phyloP scores from a whole-genome alignment of 2,797 vertebrate species.

The Mycteria americana region DNA sequence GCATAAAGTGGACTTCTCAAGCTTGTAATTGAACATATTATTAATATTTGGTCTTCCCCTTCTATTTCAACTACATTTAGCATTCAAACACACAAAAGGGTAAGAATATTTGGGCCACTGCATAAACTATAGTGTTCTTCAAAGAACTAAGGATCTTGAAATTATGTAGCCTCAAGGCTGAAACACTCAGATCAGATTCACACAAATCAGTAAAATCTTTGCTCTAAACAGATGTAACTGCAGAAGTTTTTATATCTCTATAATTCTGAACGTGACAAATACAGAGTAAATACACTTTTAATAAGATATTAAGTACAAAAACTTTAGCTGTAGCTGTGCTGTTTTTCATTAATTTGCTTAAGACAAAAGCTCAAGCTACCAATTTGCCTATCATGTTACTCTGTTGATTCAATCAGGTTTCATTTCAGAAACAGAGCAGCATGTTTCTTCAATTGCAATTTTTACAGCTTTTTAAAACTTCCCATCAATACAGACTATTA shows the following conservation, averaged over 20 bases:
- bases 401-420: not conserved
- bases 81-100: not conserved
- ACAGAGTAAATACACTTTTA: not conserved
- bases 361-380: not conserved
- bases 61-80: not conserved
- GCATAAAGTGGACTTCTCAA: not conserved
- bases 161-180: not conserved
- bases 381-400: not conserved
- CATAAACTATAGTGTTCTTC: not conserved
- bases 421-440: not conserved
- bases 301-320: not conserved
- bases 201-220: not conserved
- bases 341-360: not conserved
- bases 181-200: not conserved
- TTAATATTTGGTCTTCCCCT: not conserved
- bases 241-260: not conserved
- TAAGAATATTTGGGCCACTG: not conserved
- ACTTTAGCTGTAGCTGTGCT: not conserved
- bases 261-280: not conserved
- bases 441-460: not conserved
- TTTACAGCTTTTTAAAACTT: not conserved
- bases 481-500: not conserved
- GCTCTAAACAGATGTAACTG: not conserved
- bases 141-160: not conserved
- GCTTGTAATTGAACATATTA: not conserved